Evolutionary conservation across 2,797 vertebrate genomes (phyloP), one percentile per base, ranked within the genome.

Genomic region (Phataginus tricuspis): DNA sequence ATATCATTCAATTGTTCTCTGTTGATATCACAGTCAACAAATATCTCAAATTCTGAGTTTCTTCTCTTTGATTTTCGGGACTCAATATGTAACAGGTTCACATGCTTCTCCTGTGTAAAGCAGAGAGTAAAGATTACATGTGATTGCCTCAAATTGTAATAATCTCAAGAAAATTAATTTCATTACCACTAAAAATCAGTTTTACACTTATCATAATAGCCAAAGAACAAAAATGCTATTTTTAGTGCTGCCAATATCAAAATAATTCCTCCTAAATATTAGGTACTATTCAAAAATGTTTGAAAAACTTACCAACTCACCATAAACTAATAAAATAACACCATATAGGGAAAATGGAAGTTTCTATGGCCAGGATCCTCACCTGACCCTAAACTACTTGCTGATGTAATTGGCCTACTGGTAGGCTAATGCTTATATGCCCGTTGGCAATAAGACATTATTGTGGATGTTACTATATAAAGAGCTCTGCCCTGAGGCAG

Each of bases 41-140:
- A 99, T 95, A 99, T 99, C 98, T 99, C 99, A 89, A 99, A 99
- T 98, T 99, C 99, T 0, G 99, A 99, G 98, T 99, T 99, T 96
- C 99, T 99, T 97, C 99, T 99, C 98, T 99, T 99, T 71, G 99
- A 99, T 98, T 99, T 99, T 72, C 99, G 99, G 94, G 99, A 99
- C 98, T 99, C 99, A 2, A 99, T 99, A 97, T 99, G 99, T 45
- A 99, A 98, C 83, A 99, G 99, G 96, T 99, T 99, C 84, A 99
- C 99, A 80, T 99, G 99, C 90, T 99, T 99, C 98, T 99, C 99
- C 99, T 99, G 98, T 83, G 83, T 59, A 86, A 59, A 93, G 92
- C 45, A 94, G 51, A 84, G 6, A 68, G 8, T 23, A 93, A 84
- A 94, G 71, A 86, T 39, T n/a, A 55, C 31, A 45, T 39, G 6